Evolutionary conservation across 1,140 invertebrate species (phyloP).

Genomic region (Oncopeltus fasciatus): DNA sequence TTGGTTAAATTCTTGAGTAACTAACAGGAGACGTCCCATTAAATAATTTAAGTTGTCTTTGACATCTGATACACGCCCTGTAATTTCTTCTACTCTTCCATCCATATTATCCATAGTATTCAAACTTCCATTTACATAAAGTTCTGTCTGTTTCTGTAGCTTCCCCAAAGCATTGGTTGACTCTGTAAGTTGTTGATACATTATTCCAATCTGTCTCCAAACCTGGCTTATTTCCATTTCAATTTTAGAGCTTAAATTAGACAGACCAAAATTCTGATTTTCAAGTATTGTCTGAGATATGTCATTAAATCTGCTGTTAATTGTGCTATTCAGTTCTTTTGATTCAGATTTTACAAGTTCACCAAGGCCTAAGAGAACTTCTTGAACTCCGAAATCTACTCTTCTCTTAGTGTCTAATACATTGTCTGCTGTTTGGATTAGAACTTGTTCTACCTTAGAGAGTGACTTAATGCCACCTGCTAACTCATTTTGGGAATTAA

Average conservation of each 20-base stretch:
- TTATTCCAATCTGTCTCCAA: slow-evolving; percentile 37
- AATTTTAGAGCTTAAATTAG: slow-evolving; percentile 61
- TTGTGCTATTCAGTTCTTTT: slow-evolving; percentile 47
- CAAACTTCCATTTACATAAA: slow-evolving; percentile 68
- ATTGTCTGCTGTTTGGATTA: slow-evolving; percentile 70
- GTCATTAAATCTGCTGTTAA: slow-evolving; percentile 51
- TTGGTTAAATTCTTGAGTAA: slow-evolving; percentile 73
- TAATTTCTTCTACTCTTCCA: slow-evolving; percentile 58
- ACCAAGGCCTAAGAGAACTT: slow-evolving; percentile 65
- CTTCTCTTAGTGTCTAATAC: slow-evolving; percentile 69
- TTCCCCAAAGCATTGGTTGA: slow-evolving; percentile 56
- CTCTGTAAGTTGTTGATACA: slow-evolving; percentile 68
- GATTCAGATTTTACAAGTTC: slow-evolving; percentile 49
- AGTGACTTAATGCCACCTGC: slow-evolving; percentile 30
- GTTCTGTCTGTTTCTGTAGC: slow-evolving; percentile 62
- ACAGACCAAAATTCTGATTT: slow-evolving; percentile 55
- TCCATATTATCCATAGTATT: slow-evolving; percentile 67
- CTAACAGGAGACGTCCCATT: slow-evolving; percentile 59
- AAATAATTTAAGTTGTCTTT: slow-evolving; percentile 74
- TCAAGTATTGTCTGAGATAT: slow-evolving; percentile 52
- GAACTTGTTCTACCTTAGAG: slow-evolving; percentile 59
- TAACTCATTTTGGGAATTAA: slow-evolving; percentile 28
- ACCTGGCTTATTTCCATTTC: slow-evolving; percentile 65
- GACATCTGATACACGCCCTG: slow-evolving; percentile 62
- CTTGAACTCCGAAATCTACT: slow-evolving; percentile 70